Percentiles rank a stretch among this genome's conserved stretches.
Conservation (phyloP, 2,888 invertebrate species). For the Cotesia congregata region DNA sequence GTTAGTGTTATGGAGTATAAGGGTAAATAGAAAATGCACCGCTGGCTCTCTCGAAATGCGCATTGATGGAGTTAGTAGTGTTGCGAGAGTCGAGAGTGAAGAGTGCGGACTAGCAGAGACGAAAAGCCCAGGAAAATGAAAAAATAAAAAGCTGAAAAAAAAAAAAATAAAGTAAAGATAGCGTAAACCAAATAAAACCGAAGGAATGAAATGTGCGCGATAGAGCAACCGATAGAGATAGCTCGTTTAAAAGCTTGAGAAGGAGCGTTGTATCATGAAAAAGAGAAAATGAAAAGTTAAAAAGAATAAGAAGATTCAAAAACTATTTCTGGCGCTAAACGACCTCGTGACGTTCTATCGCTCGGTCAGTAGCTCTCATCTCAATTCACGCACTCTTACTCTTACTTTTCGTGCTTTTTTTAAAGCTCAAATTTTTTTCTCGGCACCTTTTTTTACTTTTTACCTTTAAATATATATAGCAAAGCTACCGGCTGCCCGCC, state of each 20-base stretch:
- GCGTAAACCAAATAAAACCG: background rate
- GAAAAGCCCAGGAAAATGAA: constrained; percentile 16
- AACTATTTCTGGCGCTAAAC: constrained; percentile 62
- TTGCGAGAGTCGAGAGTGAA: constrained; percentile 1
- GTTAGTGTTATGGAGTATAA: background rate
- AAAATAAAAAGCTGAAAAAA: constrained; percentile 10
- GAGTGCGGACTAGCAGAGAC: constrained; percentile 3
- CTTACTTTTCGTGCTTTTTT: constrained; percentile 17
- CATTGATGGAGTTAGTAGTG: constrained; percentile 16
- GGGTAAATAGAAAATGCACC: constrained; percentile 33
- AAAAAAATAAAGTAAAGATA: no score
- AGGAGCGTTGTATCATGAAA: constrained; percentile 32
- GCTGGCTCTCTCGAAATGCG: constrained; percentile 30
- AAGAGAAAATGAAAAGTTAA: constrained; percentile 42
- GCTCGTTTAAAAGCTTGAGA: constrained; percentile 21
- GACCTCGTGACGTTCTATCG: constrained; percentile 63
- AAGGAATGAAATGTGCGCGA: background rate
- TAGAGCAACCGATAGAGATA: constrained; percentile 9
- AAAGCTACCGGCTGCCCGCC: no score
- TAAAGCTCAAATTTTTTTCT: constrained; percentile 17
- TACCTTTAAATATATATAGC: constrained; percentile 16
- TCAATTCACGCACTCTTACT: constrained; percentile 42
- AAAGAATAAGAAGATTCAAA: constrained; percentile 55
- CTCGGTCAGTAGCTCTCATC: constrained; percentile 59
- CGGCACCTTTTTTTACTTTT: constrained; percentile 14